phyloP scores from a whole-genome alignment of 2,797 vertebrate genomes.

The Manis crassicaudata region DNA sequence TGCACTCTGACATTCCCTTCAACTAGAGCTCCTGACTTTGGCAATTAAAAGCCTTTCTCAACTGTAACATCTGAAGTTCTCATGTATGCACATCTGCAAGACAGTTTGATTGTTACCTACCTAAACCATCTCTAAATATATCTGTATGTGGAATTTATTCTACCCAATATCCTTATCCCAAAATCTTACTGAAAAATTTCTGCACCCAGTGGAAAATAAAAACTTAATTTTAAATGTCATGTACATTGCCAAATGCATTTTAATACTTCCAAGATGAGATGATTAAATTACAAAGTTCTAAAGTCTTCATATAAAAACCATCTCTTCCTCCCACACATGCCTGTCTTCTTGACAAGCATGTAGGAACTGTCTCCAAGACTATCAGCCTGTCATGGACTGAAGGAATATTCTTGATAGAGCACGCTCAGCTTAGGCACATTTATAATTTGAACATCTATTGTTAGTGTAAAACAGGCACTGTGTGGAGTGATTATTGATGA shows the following conservation, averaged over 20 bases:
- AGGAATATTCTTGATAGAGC: conserved; percentile 4
- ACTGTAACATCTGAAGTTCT: conserved; percentile 8
- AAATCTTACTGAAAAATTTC: conserved; percentile 65
- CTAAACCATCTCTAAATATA: conserved; percentile 59
- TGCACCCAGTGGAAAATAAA: conserved; percentile 58
- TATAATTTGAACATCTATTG: neutral
- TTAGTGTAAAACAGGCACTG: neutral
- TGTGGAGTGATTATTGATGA: neutral
- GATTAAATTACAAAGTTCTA: conserved; percentile 73
- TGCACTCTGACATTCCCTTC: neutral
- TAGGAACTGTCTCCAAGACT: conserved; percentile 47
- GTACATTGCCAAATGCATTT: conserved; percentile 68
- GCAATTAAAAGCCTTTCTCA: conserved; percentile 35
- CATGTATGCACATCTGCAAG: conserved; percentile 16
- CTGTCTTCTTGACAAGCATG: conserved; percentile 70
- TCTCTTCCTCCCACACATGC: conserved; percentile 65
- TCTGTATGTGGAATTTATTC: conserved; percentile 56
- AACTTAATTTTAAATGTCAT: conserved; percentile 74
- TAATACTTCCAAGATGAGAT: conserved; percentile 69
- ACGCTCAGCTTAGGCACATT: neutral
- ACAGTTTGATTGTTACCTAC: conserved; percentile 50
- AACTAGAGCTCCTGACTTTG: neutral
- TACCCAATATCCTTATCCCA: conserved; percentile 3
- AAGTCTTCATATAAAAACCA: conserved; percentile 64
- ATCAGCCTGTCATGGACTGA: conserved; percentile 21